phyloP scores from a whole-genome alignment of 92 coral and sea anemone species.

The Parazoanthus atlanticus region DNA sequence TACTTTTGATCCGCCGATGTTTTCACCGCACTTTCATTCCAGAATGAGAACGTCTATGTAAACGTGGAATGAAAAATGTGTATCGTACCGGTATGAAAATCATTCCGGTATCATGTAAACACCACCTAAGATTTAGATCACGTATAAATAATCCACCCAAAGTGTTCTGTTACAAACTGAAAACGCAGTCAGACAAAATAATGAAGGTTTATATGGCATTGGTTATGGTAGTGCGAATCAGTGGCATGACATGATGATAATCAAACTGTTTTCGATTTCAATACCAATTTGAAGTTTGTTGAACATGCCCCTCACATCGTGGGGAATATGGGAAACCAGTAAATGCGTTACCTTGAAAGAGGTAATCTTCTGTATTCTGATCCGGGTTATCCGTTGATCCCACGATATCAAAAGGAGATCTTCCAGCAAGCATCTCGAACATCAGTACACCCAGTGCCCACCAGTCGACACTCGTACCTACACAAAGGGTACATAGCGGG shows the following conservation, averaged over 20 bases:
- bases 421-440: conserved; percentile 98
- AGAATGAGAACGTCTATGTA: no score
- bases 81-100: no score
- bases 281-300: not conserved
- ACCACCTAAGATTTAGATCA: no score
- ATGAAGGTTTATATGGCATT: not conserved
- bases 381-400: conserved; percentile 98
- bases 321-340: not conserved
- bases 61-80: no score
- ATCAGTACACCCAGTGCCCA: conserved; percentile 97
- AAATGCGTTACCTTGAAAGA: conserved; percentile 82
- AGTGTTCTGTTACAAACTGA: not conserved
- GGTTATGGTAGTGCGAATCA: not conserved
- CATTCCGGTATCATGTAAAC: no score
- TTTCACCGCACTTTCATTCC: no score
- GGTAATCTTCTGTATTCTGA: conserved; percentile 97
- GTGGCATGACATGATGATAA: not conserved
- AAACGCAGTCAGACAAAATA: not conserved
- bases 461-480: conserved; percentile 97
- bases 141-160: no score
- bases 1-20: no score
- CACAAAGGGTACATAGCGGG: not conserved
- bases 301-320: not conserved
- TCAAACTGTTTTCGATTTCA: not conserved
- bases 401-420: conserved; percentile 98